Conservation (phyloP, 2,797 vertebrate species). For the Acropternis orthonyx region DNA sequence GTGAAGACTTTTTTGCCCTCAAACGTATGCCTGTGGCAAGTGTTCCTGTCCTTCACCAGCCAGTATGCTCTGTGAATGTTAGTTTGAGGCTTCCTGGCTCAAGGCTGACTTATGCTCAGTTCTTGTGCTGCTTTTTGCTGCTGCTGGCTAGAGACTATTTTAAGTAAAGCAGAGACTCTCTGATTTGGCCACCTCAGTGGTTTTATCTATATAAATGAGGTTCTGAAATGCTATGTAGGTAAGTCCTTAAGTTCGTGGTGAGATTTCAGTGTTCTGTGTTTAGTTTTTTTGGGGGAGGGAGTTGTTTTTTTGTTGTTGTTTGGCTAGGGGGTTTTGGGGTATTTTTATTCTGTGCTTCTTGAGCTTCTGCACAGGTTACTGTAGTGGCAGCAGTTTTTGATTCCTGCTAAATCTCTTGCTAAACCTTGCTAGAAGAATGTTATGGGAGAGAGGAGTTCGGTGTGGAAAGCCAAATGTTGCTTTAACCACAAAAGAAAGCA, state of each 20-base stretch:
- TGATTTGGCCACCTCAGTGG: not conserved
- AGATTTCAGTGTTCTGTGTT: not conserved
- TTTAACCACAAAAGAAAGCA: not conserved
- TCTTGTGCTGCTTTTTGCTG: not conserved
- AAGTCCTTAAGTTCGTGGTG: not conserved
- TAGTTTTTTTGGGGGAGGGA: accelerated
- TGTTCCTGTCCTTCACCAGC: not conserved
- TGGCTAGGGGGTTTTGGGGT: not conserved
- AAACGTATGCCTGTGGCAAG: not conserved
- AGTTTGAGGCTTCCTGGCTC: not conserved
- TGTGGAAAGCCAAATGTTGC: not conserved
- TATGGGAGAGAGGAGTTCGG: not conserved
- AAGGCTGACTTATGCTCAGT: not conserved
- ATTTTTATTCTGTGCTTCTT: not conserved
- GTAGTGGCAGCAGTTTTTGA: not conserved
- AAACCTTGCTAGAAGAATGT: not conserved
- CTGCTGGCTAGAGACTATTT: not conserved
- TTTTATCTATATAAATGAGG: not conserved
- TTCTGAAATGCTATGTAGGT: not conserved
- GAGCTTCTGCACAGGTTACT: not conserved
- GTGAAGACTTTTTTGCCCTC: not conserved
- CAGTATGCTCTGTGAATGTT: not conserved
- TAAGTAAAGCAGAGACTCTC: not conserved
- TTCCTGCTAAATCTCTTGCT: not conserved
- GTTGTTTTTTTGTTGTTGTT: not conserved